These are phyloP conservation scores for Gopherus flavomarginatus DNA, from an alignment of 2,113 vertebrate species.

Conservation along the genomic window DNA sequence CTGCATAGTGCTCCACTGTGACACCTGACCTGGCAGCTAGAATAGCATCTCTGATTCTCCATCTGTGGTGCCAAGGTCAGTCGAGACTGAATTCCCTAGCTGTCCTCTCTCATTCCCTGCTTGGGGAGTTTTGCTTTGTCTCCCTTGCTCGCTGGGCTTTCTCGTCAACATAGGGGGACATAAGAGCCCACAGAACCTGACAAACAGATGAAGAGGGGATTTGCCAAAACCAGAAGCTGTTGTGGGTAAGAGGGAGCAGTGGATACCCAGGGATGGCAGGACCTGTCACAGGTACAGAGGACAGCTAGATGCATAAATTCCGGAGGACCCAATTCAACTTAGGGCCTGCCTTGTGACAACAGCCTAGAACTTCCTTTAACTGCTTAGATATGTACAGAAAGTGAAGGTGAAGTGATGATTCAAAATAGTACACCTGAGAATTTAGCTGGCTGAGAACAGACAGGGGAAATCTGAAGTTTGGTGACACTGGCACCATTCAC, in stretches of 20 bases:
- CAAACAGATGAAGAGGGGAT: accelerated
- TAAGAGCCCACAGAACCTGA: neutral
- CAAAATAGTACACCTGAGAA: too few species aligned
- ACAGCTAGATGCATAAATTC: neutral
- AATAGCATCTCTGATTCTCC: neutral
- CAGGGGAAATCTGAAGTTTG: neutral
- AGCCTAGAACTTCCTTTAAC: accelerated
- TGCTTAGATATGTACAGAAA: neutral
- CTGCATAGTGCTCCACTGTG: neutral
- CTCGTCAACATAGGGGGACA: neutral
- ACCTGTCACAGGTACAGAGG: neutral
- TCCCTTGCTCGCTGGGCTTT: neutral
- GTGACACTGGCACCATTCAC: neutral
- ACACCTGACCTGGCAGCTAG: neutral
- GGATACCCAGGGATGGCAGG: neutral
- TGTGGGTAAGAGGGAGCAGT: neutral
- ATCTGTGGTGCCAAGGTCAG: neutral
- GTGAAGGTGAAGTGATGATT: neutral
- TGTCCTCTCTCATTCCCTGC: neutral
- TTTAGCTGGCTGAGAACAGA: too few species aligned
- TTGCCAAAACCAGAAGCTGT: neutral
- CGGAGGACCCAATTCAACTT: neutral
- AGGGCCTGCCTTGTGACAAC: accelerated
- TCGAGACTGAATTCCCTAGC: neutral
- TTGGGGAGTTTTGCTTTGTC: neutral